Conservation (phyloP, 2,797 vertebrate genomes). For the Apogon talboti region DNA sequence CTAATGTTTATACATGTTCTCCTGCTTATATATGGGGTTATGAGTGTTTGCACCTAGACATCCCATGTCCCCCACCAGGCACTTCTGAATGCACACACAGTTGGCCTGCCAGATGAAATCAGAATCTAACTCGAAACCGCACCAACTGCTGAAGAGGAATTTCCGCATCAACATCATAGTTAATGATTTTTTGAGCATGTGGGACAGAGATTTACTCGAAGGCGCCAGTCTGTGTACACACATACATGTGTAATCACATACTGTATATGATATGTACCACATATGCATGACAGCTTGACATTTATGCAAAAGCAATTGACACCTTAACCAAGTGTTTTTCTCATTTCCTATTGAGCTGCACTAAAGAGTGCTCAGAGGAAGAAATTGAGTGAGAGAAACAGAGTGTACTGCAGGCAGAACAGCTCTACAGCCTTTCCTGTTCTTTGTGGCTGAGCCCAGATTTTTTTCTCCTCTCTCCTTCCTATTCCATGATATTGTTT, state of each 20-base stretch:
- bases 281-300: constrained; percentile 48
- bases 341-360: constrained; percentile 65
- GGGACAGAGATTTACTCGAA: constrained; percentile 59
- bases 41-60: constrained; percentile 62
- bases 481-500: constrained; percentile 81
- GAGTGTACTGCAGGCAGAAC: constrained; percentile 64
- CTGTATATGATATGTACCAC: constrained; percentile 42
- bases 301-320: constrained; percentile 62
- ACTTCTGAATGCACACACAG: constrained; percentile 30
- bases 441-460: constrained; percentile 77
- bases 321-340: constrained; percentile 72
- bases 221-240: constrained; percentile 58
- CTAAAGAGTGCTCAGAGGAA: constrained; percentile 49
- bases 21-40: constrained; percentile 40
- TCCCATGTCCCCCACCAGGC: constrained; percentile 49
- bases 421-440: constrained; percentile 74
- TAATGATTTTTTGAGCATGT: constrained; percentile 63
- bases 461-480: constrained; percentile 57
- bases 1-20: constrained; percentile 49
- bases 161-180: constrained; percentile 58
- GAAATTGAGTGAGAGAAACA: constrained; percentile 65
- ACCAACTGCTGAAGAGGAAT: constrained; percentile 52
- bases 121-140: constrained; percentile 59
- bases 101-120: constrained; percentile 53
- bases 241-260: constrained; percentile 48